Conservation (phyloP, 1,140 invertebrate genomes). For the Drosophila kohkoa region DNA sequence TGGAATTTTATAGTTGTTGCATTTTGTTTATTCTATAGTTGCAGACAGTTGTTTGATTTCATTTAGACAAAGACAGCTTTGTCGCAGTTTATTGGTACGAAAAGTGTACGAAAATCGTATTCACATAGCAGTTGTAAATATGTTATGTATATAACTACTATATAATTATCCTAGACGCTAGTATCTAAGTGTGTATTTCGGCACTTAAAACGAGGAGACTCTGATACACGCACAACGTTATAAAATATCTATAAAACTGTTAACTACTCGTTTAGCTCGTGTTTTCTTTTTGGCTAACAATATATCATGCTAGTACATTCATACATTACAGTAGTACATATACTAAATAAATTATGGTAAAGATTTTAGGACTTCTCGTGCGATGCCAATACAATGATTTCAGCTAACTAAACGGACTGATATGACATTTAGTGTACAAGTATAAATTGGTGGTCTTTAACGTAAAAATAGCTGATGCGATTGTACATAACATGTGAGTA, state of each 20-base stretch:
- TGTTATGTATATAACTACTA: conserved; percentile 6
- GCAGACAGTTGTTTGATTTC: neutral
- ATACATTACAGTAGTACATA: conserved; percentile 13
- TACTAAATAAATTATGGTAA: conserved; percentile 30
- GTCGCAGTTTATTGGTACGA: conserved; percentile 43
- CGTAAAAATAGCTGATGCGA: conserved; percentile 19
- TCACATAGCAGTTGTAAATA: conserved; percentile 49
- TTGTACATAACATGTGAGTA: conserved; percentile 5
- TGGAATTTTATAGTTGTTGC: conserved; percentile 12
- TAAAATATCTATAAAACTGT: conserved; percentile 57
- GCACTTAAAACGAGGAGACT: conserved; percentile 81
- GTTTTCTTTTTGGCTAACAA: conserved; percentile 3
- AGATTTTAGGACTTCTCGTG: conserved; percentile 28
- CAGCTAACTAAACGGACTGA: conserved; percentile 17
- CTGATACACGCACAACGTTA: conserved; percentile 59
- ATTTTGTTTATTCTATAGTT: conserved; percentile 1
- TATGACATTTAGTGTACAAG: conserved; percentile 4
- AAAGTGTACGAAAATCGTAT: conserved; percentile 53
- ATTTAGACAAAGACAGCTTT: conserved; percentile 3
- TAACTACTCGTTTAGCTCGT: conserved; percentile 25
- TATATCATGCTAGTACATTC: neutral
- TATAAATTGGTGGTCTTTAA: conserved; percentile 27
- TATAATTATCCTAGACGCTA: conserved; percentile 12
- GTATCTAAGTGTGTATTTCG: conserved; percentile 52
- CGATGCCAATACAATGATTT: conserved; percentile 7